Evolutionary conservation across 2,797 vertebrate genomes (phyloP), one percentile per base, ranked within the genome.

Genomic region (Artibeus jamaicensis): DNA sequence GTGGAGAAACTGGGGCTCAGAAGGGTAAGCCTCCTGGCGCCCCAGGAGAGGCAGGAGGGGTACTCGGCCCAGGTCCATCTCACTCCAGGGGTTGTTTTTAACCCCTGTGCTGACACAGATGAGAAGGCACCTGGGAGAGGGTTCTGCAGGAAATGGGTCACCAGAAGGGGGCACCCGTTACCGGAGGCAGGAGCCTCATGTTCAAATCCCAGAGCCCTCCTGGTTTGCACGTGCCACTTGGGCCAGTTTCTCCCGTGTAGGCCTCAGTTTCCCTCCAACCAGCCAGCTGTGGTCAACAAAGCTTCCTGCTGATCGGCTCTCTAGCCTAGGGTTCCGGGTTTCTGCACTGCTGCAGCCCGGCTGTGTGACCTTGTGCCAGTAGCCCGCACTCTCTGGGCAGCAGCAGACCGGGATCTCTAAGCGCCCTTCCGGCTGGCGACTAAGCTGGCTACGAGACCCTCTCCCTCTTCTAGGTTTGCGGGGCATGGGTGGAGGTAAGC

Each of bases 321-420:
- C n/a, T 19, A 78, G 59, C 89, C 73, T 37, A 29, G 70, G n/a
- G 34, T 57, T 92, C 62, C 93, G 19, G 78, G 78, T 37, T 76
- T 48, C 57, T 77, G 55, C 34, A 77, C 94, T 81, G 34, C 78
- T 29, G 57, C 81, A 92, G 82, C 90, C 89, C 24, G 76, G 95
- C 97, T 97, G 96, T 97, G 97, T 95, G 93, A 95, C 97, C 97
- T 95, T 92, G 95, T 88, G 59, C 86, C 71, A 24, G 42, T 55
- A 76, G 92, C 94, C 87, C 79, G 81, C 96, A 83, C 94, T 97
- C 96, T 97, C 97, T 97, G 96, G 91, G 89, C 91, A 3, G 29
- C 26, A 39, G 2, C 55, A 59, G 24, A 59, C 48, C 8, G 22
- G 42, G 94, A 96, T 96, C 88, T 87, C 91, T 21, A 86, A 92